Percentiles rank a stretch among this genome's conserved stretches.
Evolutionary conservation across 2,888 invertebrate genomes (phyloP).

Genomic region (Dione vanillae): DNA sequence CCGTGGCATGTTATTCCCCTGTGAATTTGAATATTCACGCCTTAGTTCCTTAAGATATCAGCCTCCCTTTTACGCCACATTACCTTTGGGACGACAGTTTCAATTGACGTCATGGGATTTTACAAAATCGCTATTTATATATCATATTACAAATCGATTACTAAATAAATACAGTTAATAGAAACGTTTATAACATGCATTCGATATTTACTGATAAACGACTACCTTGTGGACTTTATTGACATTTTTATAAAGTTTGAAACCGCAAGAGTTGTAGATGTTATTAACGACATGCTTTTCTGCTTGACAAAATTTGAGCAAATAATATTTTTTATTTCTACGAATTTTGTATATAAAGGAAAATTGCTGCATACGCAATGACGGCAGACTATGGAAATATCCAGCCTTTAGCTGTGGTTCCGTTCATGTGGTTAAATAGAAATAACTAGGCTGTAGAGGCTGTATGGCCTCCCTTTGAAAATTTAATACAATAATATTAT

Average conservation of each 20-base stretch:
- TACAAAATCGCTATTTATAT: slow-evolving; percentile 39
- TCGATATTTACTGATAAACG: slow-evolving; percentile 16
- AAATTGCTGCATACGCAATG: neutral
- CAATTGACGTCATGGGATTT: slow-evolving; percentile 60
- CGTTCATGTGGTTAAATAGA: no score
- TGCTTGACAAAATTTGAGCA: neutral
- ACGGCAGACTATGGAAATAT: no score
- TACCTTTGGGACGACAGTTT: slow-evolving; percentile 31
- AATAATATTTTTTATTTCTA: neutral
- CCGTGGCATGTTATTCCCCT: slow-evolving; percentile 27
- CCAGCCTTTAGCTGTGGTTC: no score
- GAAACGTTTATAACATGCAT: slow-evolving; percentile 11
- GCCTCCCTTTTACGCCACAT: slow-evolving; percentile 35
- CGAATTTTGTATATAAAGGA: neutral
- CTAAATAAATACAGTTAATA: slow-evolving; percentile 15
- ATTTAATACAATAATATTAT: no score
- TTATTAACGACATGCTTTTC: neutral
- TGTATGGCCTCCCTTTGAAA: no score
- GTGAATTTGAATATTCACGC: slow-evolving; percentile 27
- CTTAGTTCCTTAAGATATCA: slow-evolving; percentile 22
- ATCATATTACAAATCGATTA: slow-evolving; percentile 18
- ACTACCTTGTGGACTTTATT: neutral
- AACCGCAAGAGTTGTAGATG: neutral
- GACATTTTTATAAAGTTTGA: neutral
- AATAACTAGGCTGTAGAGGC: no score